phyloP scores from a whole-genome alignment of 2,888 invertebrate species.

The Ichneumoninae sp. region DNA sequence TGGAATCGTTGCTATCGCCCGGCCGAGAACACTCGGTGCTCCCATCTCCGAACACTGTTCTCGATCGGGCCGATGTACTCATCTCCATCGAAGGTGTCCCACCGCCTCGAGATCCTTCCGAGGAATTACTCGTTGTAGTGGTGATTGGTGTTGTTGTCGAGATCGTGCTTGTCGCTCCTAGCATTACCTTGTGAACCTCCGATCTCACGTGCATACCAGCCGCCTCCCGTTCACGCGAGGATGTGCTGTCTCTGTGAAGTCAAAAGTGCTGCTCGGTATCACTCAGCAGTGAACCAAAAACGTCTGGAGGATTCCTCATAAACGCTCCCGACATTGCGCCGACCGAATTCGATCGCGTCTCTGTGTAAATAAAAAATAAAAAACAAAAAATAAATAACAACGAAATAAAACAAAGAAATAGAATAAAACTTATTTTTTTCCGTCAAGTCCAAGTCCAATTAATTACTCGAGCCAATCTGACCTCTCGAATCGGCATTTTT shows the following conservation, averaged over 20 bases:
- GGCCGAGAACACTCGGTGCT: constrained; percentile 58
- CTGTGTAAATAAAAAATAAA: constrained; percentile 79
- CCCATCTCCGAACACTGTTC: constrained; percentile 32
- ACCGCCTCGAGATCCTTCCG: constrained; percentile 69
- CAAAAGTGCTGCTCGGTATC: constrained; percentile 86
- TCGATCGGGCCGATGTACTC: constrained; percentile 20
- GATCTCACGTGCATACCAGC: constrained; percentile 69
- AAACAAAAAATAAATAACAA: neutral
- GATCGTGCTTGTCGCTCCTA: constrained; percentile 1
- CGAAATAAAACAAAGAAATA: neutral
- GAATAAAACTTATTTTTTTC: neutral
- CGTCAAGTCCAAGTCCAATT: constrained; percentile 32
- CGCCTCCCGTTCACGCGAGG: constrained; percentile 71
- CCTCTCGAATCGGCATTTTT: constrained; percentile 84
- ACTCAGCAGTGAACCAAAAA: constrained; percentile 86
- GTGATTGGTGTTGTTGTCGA: constrained; percentile 38
- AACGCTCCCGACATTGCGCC: constrained; percentile 85
- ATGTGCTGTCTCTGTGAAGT: constrained; percentile 85
- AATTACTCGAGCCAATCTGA: constrained; percentile 44
- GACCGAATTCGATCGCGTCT: constrained; percentile 90
- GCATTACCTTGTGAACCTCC: constrained; percentile 53
- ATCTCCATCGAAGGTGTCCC: constrained; percentile 56
- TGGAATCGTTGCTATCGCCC: constrained; percentile 69
- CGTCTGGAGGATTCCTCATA: constrained; percentile 85
- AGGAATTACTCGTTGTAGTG: constrained; percentile 68